Evolutionary conservation across 1,140 invertebrate genomes (phyloP).

Genomic region (Trichogramma pretiosum): DNA sequence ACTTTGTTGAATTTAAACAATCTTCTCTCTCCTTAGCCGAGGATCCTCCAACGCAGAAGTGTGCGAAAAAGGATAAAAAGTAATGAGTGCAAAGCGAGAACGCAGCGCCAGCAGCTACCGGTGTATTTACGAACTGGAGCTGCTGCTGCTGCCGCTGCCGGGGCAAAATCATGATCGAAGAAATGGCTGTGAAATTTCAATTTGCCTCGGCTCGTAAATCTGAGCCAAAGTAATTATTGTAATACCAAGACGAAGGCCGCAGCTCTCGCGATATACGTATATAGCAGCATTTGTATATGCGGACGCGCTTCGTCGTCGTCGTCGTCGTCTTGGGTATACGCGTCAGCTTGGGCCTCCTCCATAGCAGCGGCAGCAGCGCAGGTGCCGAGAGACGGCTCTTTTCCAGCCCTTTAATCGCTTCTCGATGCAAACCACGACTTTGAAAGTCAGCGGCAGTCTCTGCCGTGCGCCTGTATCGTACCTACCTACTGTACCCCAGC

Average conservation of each 20-base stretch:
- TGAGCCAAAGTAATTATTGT: constrained; percentile 45
- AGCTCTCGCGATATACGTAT: constrained; percentile 37
- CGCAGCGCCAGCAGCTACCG: too few species aligned
- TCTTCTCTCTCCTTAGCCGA: too few species aligned
- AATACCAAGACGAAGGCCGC: constrained; percentile 40
- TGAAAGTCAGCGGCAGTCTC: constrained; percentile 3
- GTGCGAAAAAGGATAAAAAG: too few species aligned
- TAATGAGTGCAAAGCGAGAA: too few species aligned
- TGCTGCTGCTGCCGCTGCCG: too few species aligned
- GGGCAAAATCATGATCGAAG: too few species aligned
- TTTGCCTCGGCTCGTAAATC: constrained; percentile 43
- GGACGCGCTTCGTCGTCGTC: constrained; percentile 2
- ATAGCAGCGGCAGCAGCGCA: constrained; percentile 31
- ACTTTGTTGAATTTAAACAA: too few species aligned
- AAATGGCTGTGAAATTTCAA: constrained; percentile 46
- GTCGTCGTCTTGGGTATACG: constrained; percentile 27
- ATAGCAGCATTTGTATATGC: neutral
- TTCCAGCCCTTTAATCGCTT: constrained; percentile 31
- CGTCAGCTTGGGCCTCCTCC: constrained; percentile 40
- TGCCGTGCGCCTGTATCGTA: too few species aligned
- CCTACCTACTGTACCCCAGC: too few species aligned
- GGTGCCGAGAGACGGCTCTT: constrained; percentile 21
- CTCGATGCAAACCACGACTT: constrained; percentile 24
- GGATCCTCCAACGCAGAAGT: too few species aligned
- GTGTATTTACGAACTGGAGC: too few species aligned